Evolutionary conservation across 2,888 invertebrate species (phyloP).

Genomic region (Epistrophe eligans): DNA sequence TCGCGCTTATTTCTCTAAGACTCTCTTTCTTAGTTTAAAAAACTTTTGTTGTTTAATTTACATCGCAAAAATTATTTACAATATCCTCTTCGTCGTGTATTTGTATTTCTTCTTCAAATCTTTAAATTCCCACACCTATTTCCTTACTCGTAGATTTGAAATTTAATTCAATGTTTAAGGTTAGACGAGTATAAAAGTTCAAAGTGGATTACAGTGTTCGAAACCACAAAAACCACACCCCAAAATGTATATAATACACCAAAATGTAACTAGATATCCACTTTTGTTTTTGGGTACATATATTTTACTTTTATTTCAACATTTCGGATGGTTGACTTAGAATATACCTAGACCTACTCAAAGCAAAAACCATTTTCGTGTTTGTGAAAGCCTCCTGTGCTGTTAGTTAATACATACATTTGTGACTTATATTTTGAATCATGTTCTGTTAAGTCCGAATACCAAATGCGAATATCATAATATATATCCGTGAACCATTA

Average conservation of each 20-base stretch:
- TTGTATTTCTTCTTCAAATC: not conserved
- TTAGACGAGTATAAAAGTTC: not conserved
- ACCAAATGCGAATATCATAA: not conserved
- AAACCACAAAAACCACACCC: slow-evolving; percentile 9
- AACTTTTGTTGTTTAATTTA: too few species aligned
- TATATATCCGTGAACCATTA: slow-evolving; percentile 37
- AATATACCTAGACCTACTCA: not conserved
- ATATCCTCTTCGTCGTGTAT: too few species aligned
- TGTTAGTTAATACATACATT: not conserved
- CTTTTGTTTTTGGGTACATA: not conserved
- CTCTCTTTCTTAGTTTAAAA: too few species aligned
- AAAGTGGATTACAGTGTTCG: slow-evolving; percentile 5
- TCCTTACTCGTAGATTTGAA: not conserved
- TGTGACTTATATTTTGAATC: not conserved
- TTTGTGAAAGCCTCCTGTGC: not conserved
- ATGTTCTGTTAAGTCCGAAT: not conserved
- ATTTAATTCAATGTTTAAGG: not conserved
- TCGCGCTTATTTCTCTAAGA: too few species aligned
- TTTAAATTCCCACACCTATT: not conserved
- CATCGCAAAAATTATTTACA: too few species aligned
- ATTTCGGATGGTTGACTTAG: not conserved
- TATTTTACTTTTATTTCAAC: slow-evolving; percentile 6
- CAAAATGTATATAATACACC: not conserved
- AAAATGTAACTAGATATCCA: slow-evolving; percentile 1
- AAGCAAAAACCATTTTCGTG: slow-evolving; percentile 17